Evolutionary conservation across 2,888 invertebrate genomes (phyloP).

Genomic region (Eupithecia dodoneata): DNA sequence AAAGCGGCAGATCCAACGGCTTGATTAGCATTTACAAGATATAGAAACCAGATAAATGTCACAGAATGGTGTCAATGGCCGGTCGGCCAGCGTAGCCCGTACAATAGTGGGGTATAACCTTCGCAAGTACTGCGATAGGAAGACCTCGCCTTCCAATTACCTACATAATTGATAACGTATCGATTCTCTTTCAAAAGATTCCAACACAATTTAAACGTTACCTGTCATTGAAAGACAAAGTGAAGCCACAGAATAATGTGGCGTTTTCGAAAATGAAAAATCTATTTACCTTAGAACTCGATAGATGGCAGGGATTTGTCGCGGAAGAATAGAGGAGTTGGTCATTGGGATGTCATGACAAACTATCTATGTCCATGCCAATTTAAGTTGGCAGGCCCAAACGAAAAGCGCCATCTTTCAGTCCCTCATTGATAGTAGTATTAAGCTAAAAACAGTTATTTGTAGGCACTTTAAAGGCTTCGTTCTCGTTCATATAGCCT

Average conservation of each 20-base stretch:
- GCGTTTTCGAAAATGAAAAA: not conserved
- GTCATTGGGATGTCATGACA: too few relatives aligned
- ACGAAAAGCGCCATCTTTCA: not conserved
- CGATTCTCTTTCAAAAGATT: not conserved
- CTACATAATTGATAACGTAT: conserved; percentile 10
- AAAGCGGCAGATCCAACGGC: conserved; percentile 25
- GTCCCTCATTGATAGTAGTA: not conserved
- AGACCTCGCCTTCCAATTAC: conserved; percentile 11
- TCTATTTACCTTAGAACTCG: not conserved
- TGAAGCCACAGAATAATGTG: not conserved
- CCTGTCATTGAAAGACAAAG: not conserved
- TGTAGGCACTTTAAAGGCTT: not conserved
- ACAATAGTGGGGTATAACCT: conserved; percentile 36
- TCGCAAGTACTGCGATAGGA: conserved; percentile 15
- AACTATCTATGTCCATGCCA: too few relatives aligned
- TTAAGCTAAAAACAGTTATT: not conserved
- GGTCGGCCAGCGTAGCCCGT: conserved; percentile 16
- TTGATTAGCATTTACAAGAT: conserved; percentile 38
- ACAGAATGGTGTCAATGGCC: conserved; percentile 38
- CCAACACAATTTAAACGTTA: not conserved
- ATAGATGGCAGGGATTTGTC: too few relatives aligned
- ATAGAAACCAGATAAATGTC: conserved; percentile 40
- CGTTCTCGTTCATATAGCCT: not conserved
- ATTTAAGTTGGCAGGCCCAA: not conserved
- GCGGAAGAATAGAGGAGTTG: too few relatives aligned